Conservation (phyloP, 2,888 invertebrate species). For the Melipona beecheii region DNA sequence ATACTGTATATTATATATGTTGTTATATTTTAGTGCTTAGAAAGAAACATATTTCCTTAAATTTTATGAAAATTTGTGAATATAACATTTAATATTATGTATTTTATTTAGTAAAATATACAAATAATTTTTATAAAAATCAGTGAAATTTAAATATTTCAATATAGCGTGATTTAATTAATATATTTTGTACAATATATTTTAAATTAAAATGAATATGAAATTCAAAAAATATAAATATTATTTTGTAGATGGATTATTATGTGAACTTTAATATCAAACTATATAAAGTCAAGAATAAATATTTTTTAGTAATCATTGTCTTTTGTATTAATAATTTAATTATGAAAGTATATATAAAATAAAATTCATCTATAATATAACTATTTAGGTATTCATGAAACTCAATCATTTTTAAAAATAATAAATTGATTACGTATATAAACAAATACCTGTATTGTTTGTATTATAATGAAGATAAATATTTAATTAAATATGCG, state of each 20-base stretch:
- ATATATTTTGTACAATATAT: conserved; percentile 10
- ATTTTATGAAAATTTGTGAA: not conserved
- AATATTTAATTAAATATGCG: conserved; percentile 1
- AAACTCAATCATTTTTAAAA: not conserved
- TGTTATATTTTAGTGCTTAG: not conserved
- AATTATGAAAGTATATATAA: conserved; percentile 13
- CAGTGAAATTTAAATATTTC: conserved; percentile 1
- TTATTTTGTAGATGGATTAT: not conserved
- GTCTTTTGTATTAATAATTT: conserved; percentile 8
- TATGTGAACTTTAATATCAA: conserved; percentile 8
- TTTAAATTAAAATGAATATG: conserved; percentile 12
- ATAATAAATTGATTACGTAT: not conserved
- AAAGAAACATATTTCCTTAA: conserved; percentile 1
- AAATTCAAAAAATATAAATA: conserved; percentile 1
- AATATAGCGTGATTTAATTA: conserved; percentile 11
- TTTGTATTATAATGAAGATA: not conserved
- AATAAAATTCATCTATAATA: not conserved
- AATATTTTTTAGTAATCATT: conserved; percentile 15
- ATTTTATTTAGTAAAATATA: conserved; percentile 1
- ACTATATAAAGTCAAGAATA: conserved; percentile 18
- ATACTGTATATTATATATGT: not conserved
- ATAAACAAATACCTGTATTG: not conserved
- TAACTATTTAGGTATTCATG: conserved; percentile 13
- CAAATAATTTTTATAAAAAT: conserved; percentile 9
- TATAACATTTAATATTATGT: not conserved